These are phyloP conservation scores for Philopedon plagiatum DNA, from an alignment of 2,888 invertebrate genomes.

Conservation along the genomic window DNA sequence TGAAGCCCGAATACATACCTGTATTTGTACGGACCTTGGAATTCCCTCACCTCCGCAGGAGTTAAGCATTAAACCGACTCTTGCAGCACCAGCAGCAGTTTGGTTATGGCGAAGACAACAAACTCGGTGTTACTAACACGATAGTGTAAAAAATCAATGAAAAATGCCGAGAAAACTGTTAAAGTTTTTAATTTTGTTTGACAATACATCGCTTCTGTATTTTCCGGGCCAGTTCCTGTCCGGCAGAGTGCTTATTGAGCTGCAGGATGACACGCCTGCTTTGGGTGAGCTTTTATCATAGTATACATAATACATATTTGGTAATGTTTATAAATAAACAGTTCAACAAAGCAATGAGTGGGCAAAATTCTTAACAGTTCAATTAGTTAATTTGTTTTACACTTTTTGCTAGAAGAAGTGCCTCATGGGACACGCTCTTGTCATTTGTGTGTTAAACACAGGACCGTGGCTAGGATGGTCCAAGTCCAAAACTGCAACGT, in stretches of 20 bases:
- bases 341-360: neutral
- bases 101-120: conserved; percentile 51
- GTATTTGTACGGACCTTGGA: conserved; percentile 56
- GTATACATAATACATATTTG: conserved; percentile 10
- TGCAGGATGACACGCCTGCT: conserved; percentile 95
- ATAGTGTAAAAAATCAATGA: conserved; percentile 17
- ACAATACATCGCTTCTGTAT: conserved; percentile 92
- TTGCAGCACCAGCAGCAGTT: conserved; percentile 48
- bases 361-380: neutral
- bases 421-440: neutral
- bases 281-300: conserved; percentile 70
- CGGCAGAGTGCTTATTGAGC: conserved; percentile 91
- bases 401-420: neutral
- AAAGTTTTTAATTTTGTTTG: conserved; percentile 94
- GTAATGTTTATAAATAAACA: conserved; percentile 44
- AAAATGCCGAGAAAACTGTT: conserved; percentile 88
- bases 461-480: neutral
- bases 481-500: too few relatives aligned
- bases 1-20: conserved; percentile 45
- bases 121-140: conserved; percentile 20
- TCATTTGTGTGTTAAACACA: neutral
- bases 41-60: conserved; percentile 56
- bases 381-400: neutral
- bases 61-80: conserved; percentile 47
- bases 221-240: conserved; percentile 95